Percentiles rank a stretch among this genome's conserved stretches.
phyloP scores from a whole-genome alignment of 2,113 vertebrate species.

The Halcyon malimbica region DNA sequence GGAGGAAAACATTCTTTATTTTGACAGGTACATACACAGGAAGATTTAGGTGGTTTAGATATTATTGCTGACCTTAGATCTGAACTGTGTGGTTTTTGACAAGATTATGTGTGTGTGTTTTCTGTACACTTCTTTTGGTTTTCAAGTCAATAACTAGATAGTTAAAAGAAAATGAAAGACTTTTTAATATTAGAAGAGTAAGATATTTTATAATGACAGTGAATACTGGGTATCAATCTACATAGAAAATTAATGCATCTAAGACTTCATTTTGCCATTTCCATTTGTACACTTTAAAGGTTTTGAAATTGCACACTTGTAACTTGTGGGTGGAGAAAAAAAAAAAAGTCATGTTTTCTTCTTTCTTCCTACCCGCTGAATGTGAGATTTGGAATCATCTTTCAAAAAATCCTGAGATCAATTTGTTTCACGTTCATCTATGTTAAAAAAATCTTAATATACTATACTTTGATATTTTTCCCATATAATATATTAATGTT shows the following conservation, averaged over 20 bases:
- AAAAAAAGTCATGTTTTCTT: background rate
- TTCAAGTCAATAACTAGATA: background rate
- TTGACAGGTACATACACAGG: background rate
- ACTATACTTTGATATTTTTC: background rate
- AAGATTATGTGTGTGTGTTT: background rate
- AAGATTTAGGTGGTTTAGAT: background rate
- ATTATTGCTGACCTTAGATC: background rate
- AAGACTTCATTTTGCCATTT: background rate
- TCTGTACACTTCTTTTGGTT: background rate
- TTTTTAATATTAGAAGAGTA: background rate
- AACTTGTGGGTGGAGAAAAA: background rate
- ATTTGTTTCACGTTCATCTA: background rate
- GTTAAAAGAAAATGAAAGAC: background rate
- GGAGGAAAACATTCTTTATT: background rate
- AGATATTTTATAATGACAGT: background rate
- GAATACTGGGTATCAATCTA: background rate
- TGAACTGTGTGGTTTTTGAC: background rate
- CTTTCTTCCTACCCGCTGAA: background rate
- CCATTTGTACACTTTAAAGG: background rate
- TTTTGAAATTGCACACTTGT: background rate
- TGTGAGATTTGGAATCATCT: background rate
- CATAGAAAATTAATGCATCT: background rate
- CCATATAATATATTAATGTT: background rate
- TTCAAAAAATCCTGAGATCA: background rate
- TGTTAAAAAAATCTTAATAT: background rate